Evolutionary conservation across 2,888 invertebrate species (phyloP).

Genomic region (Trichopria drosophilae): DNA sequence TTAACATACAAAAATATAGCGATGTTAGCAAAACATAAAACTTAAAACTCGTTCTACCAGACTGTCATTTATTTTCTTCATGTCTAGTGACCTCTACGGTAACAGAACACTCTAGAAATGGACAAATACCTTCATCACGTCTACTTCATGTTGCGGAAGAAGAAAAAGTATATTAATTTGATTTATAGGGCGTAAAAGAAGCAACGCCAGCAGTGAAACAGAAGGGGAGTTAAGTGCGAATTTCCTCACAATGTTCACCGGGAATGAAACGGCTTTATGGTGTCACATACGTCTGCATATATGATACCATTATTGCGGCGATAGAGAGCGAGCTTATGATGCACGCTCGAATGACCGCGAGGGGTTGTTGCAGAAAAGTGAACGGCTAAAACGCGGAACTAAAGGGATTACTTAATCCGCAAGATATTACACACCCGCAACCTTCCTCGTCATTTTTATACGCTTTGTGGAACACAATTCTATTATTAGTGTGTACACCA

Average conservation of each 20-base stretch:
- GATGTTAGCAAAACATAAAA: too few relatives aligned
- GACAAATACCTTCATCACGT: too few relatives aligned
- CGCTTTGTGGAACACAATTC: too few relatives aligned
- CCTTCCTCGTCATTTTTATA: too few relatives aligned
- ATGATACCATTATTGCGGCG: conserved; percentile 43
- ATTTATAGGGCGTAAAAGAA: conserved; percentile 43
- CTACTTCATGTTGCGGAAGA: background rate
- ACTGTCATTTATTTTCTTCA: too few relatives aligned
- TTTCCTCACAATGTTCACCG: conserved; percentile 48
- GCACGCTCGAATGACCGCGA: conserved; percentile 44
- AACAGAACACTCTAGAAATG: too few relatives aligned
- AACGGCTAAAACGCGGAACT: conserved; percentile 32
- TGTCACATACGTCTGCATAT: conserved; percentile 37
- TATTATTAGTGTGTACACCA: too few relatives aligned
- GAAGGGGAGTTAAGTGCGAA: conserved; percentile 41
- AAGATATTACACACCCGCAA: too few relatives aligned
- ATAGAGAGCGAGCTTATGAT: conserved; percentile 44
- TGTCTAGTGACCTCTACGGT: too few relatives aligned
- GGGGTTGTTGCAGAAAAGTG: conserved; percentile 31
- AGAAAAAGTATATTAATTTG: conserved; percentile 43
- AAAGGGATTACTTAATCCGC: conserved; percentile 40
- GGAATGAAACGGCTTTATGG: conserved; percentile 43
- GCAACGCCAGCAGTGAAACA: conserved; percentile 13
- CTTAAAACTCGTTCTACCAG: too few relatives aligned
- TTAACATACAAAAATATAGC: too few relatives aligned